phyloP scores from a whole-genome alignment of 2,888 invertebrate genomes.

The Orthosia gothica region DNA sequence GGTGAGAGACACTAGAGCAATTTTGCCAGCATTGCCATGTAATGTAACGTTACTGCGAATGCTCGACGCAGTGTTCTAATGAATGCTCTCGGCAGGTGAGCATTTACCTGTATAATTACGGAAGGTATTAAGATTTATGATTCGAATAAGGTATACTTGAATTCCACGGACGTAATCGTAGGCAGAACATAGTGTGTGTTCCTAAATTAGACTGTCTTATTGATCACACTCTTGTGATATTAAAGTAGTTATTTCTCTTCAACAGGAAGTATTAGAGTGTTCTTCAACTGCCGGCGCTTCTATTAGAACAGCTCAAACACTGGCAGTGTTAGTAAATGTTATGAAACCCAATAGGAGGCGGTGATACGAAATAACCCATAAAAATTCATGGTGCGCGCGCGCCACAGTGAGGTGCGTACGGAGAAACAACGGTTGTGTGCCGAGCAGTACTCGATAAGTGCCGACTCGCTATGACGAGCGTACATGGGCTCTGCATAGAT shows the following conservation, averaged over 20 bases:
- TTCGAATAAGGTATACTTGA: too few relatives aligned
- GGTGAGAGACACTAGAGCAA: too few relatives aligned
- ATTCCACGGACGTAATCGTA: too few relatives aligned
- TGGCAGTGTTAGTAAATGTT: conserved; percentile 61
- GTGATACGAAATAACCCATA: conserved; percentile 74
- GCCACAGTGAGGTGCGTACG: conserved; percentile 72
- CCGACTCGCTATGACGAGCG: conserved; percentile 67
- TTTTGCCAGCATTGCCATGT: too few relatives aligned
- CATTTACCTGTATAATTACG: too few relatives aligned
- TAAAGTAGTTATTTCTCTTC: background rate
- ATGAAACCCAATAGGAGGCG: conserved; percentile 68
- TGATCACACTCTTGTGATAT: background rate
- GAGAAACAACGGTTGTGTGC: conserved; percentile 80
- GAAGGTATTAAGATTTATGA: too few relatives aligned
- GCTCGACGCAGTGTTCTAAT: too few relatives aligned
- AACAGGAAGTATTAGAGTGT: conserved; percentile 34
- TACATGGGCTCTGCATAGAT: too few relatives aligned
- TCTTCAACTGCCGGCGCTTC: background rate
- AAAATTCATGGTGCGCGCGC: conserved; percentile 78
- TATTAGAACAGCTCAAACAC: conserved; percentile 37
- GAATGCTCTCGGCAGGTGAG: too few relatives aligned
- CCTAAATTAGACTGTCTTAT: too few relatives aligned
- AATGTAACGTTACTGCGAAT: too few relatives aligned
- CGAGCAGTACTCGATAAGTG: conserved; percentile 59
- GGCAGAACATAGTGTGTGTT: too few relatives aligned